These are phyloP conservation scores for Alligator mississippiensis DNA, from an alignment of 2,113 vertebrate genomes.

Conservation along the genomic window DNA sequence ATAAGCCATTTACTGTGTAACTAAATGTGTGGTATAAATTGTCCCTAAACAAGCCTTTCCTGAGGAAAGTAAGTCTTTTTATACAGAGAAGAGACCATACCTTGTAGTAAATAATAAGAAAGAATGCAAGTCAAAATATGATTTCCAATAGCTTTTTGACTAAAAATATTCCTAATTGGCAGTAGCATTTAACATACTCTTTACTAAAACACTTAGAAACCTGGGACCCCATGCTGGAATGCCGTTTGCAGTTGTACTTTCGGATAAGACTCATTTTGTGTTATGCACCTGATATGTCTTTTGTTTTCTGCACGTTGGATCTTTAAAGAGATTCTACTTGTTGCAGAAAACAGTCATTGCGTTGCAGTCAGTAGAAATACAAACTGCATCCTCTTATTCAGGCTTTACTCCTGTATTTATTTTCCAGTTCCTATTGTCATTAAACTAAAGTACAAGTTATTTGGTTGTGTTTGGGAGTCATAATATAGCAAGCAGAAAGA, in stretches of 20 bases:
- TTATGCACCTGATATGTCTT: fast-evolving
- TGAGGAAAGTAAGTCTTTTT: background rate
- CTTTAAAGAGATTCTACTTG: background rate
- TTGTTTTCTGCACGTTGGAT: background rate
- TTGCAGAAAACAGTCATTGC: background rate
- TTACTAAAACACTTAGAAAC: background rate
- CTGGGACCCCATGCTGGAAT: fast-evolving
- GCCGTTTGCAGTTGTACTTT: background rate
- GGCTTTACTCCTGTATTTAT: background rate
- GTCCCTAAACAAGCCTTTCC: background rate
- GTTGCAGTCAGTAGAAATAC: background rate
- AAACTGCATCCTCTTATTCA: background rate
- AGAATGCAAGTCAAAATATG: background rate
- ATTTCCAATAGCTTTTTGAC: background rate
- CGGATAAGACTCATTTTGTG: background rate
- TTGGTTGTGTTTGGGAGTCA: background rate
- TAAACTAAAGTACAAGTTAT: background rate
- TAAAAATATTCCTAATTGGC: background rate
- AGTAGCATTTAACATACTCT: background rate
- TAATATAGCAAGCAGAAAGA: background rate
- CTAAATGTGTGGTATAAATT: background rate
- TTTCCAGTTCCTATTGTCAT: background rate
- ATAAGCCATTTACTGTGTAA: fast-evolving
- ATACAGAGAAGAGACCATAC: background rate
- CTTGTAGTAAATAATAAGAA: background rate